Evolutionary conservation across 1,140 invertebrate species (phyloP).

Genomic region (Aphelinus atriplicis): DNA sequence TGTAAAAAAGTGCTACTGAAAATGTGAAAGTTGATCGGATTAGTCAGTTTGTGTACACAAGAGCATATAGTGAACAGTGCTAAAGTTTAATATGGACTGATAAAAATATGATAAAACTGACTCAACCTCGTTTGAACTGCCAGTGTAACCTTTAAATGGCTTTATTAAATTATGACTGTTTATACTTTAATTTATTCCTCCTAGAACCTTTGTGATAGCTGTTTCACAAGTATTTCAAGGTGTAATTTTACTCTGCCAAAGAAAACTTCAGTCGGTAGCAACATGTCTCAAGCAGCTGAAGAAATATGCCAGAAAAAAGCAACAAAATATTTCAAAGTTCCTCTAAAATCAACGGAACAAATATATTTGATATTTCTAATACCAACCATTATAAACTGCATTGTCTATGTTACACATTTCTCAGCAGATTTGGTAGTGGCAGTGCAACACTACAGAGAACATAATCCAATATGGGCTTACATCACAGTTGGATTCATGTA

Average conservation of each 20-base stretch:
- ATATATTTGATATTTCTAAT: slow-evolving; percentile 64
- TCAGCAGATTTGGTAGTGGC: slow-evolving; percentile 64
- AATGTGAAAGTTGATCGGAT: neutral
- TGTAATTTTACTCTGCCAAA: too few relatives aligned
- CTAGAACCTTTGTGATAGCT: too few relatives aligned
- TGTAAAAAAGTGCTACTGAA: neutral
- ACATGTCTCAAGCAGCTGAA: slow-evolving; percentile 45
- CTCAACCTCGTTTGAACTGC: neutral
- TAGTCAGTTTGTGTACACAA: too few relatives aligned
- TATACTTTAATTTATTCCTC: too few relatives aligned
- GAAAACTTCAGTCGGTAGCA: neutral
- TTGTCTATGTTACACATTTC: slow-evolving; percentile 64
- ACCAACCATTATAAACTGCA: slow-evolving; percentile 59
- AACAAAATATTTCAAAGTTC: slow-evolving; percentile 52
- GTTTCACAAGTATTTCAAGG: too few relatives aligned
- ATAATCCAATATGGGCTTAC: slow-evolving; percentile 63
- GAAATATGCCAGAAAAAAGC: slow-evolving; percentile 50
- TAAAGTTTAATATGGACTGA: slow-evolving; percentile 24
- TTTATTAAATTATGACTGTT: neutral
- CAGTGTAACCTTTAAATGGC: neutral
- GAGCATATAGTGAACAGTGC: neutral
- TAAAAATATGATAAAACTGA: slow-evolving; percentile 24
- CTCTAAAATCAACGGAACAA: slow-evolving; percentile 66
- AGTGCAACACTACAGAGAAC: slow-evolving; percentile 63
- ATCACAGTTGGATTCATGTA: slow-evolving; percentile 67